phyloP scores from a whole-genome alignment of 2,113 vertebrate genomes.

The Callithrix jacchus region DNA sequence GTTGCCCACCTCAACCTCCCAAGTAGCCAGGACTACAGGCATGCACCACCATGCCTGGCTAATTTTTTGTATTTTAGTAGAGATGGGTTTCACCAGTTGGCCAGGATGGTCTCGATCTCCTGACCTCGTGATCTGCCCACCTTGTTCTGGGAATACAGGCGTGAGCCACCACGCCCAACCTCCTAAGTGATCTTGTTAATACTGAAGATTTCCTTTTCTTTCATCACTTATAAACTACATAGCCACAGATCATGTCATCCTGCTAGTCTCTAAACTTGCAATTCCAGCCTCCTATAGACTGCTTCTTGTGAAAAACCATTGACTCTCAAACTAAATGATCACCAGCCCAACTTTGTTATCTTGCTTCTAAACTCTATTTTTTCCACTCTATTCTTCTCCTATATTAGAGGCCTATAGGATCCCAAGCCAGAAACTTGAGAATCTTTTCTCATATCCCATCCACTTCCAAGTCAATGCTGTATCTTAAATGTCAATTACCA shows the following conservation, averaged over 20 bases:
- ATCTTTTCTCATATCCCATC: neutral
- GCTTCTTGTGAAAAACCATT: neutral
- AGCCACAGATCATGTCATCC: fast-evolving
- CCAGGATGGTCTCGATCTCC: too few species aligned
- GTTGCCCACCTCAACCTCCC: too few species aligned
- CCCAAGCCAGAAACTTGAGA: neutral
- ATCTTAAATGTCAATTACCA: neutral
- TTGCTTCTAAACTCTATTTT: neutral
- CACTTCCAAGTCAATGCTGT: neutral
- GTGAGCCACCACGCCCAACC: too few species aligned
- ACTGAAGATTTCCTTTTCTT: neutral
- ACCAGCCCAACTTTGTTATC: neutral
- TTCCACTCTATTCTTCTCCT: neutral
- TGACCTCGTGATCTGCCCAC: too few species aligned
- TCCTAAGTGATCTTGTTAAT: neutral
- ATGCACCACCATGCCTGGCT: too few species aligned
- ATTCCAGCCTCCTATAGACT: neutral
- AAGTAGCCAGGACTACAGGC: too few species aligned
- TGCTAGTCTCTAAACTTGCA: neutral
- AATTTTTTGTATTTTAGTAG: too few species aligned
- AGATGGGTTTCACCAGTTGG: too few species aligned
- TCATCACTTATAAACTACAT: neutral
- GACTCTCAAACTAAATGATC: neutral
- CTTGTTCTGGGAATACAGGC: too few species aligned
- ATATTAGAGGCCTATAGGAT: neutral